These are phyloP conservation scores for Beroe forskalii DNA, from an alignment of 37 sponge, comb jelly and placozoan species.

Conservation along the genomic window DNA sequence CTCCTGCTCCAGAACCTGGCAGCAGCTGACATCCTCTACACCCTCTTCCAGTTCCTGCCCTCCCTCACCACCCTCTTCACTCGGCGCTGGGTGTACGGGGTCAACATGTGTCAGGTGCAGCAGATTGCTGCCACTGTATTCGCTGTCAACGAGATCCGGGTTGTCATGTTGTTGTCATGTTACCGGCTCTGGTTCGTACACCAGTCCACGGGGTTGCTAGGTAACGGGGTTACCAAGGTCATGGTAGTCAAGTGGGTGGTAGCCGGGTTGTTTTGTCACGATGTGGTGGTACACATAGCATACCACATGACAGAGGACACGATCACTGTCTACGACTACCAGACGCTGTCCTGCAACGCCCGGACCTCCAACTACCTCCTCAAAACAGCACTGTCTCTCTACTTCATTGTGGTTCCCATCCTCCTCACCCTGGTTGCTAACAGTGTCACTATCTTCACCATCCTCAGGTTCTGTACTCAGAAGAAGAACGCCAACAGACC, in stretches of 20 bases:
- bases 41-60: conserved; percentile 57
- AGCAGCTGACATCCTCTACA: conserved; percentile 41
- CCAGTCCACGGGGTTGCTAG: conserved; percentile 10
- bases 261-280: conserved; percentile 17
- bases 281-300: neutral
- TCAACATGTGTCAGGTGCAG: conserved; percentile 10
- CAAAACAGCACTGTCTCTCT: neutral
- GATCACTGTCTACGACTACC: neutral
- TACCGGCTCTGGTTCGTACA: conserved; percentile 58
- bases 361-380: neutral
- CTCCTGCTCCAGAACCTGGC: conserved; percentile 52
- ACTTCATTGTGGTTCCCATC: conserved; percentile 44
- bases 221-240: neutral
- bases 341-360: conserved; percentile 7
- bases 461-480: conserved; percentile 19
- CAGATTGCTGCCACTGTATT: conserved; percentile 42
- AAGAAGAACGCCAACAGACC: neutral
- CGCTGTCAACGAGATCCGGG: conserved; percentile 54
- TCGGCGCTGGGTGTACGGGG: conserved; percentile 8
- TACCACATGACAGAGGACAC: conserved; percentile 25
- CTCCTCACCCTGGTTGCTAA: conserved; percentile 8
- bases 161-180: conserved; percentile 3
- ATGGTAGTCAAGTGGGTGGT: neutral
- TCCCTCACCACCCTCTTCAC: conserved; percentile 31
- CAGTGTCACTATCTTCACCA: neutral